Evolutionary conservation across 2,888 invertebrate genomes (phyloP).

Genomic region (Rhingia rostrata): DNA sequence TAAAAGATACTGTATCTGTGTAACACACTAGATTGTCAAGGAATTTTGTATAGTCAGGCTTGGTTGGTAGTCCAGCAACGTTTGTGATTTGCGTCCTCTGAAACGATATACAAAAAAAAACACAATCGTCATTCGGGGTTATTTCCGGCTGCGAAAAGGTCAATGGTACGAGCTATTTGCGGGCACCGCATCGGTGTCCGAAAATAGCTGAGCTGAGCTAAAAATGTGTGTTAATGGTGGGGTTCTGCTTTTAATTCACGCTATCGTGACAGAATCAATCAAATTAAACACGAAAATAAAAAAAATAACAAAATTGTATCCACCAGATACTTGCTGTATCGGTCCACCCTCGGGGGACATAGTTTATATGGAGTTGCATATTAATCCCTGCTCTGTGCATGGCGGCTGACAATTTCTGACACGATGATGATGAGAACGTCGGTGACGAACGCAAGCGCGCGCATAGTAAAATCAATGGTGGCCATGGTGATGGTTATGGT

Average conservation of each 20-base stretch:
- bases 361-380: conserved; percentile 2
- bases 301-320: conserved; percentile 2
- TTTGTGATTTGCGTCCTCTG: conserved; percentile 16
- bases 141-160: conserved; percentile 8
- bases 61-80: not conserved
- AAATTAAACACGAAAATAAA: conserved; percentile 5
- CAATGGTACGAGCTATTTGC: too few species aligned
- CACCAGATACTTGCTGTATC: conserved; percentile 16
- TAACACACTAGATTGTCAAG: conserved; percentile 5
- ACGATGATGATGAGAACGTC: conserved; percentile 8
- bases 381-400: conserved; percentile 9
- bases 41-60: not conserved
- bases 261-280: conserved; percentile 51
- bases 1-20: not conserved
- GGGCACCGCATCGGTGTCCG: not conserved
- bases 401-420: conserved; percentile 16
- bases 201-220: conserved; percentile 11
- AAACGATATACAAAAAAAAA: conserved; percentile 17
- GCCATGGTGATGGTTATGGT: conserved; percentile 24
- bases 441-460: not conserved
- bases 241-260: conserved; percentile 8
- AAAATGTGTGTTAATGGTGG: conserved; percentile 22
- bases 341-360: not conserved
- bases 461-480: too few species aligned
- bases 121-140: conserved; percentile 29